Evolutionary conservation across 2,888 invertebrate genomes (phyloP).

Genomic region (Horisme vitalbata): DNA sequence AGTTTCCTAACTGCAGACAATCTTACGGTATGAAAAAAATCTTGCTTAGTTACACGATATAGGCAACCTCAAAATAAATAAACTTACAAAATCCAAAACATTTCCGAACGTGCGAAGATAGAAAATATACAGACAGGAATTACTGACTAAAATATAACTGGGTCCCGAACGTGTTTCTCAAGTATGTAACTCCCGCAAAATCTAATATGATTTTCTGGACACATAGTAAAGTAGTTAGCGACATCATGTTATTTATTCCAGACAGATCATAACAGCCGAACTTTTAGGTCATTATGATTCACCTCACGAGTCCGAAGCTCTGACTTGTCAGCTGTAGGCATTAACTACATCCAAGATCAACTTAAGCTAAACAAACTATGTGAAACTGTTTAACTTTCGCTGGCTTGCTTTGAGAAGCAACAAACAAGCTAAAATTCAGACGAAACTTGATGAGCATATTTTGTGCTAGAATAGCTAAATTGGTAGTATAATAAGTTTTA

Average conservation of each 20-base stretch:
- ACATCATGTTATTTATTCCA: slow-evolving; percentile 11
- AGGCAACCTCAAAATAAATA: background rate
- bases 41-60: no score
- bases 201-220: slow-evolving; percentile 4
- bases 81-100: background rate
- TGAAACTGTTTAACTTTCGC: slow-evolving; percentile 22
- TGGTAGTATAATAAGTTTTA: no score
- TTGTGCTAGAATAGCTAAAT: background rate
- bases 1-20: no score
- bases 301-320: slow-evolving; percentile 15
- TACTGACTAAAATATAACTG: background rate
- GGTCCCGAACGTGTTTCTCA: background rate
- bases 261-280: slow-evolving; percentile 14
- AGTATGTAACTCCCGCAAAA: background rate
- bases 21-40: no score
- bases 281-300: slow-evolving; percentile 25
- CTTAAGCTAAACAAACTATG: slow-evolving; percentile 29
- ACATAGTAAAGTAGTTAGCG: background rate
- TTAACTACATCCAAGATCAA: no score
- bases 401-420: slow-evolving; percentile 13
- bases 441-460: no score
- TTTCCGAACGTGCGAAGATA: background rate
- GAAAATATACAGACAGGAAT: background rate
- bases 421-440: slow-evolving; percentile 17
- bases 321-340: slow-evolving; percentile 28